Base-by-base conservation (phyloP, 2,888 invertebrate species). In the Thymelicus acteon region DNA sequence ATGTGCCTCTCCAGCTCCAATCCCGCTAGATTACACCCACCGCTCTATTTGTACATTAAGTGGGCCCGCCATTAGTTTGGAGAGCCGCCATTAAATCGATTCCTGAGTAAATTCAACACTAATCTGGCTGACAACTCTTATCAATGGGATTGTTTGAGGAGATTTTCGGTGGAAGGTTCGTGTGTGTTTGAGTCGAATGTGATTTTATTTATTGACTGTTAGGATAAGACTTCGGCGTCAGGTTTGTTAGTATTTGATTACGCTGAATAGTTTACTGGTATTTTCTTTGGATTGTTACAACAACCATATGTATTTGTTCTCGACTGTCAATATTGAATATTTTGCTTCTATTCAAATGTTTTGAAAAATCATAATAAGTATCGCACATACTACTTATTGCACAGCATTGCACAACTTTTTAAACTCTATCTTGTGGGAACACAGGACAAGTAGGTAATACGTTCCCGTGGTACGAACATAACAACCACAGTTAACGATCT, bases 41-140 rank as follows among this genome's bases (percentile, higher is more conserved):
- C 77, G 75, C 77, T 77, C 83, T 84, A 82, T 84, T 85, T 84
- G 83, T 85, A 84, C 84, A 84, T 85, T 82, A 83, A 77, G 76
- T 73, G 77, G 74, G 73, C 74, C 77, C 73, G 74, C 83, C 82
- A 86, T 88, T 87, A 86, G 84, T 85, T 86, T 83, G 76, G 79
- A 85, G 85, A 78, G 83, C 77, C 75, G 76, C 74, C 80, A 82
- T 83, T 85, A 82, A 84, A 86, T 85, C 80, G 80, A 80, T 81
- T 77, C 77, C 75, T 79, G 76, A 82, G 79, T 81, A 83, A 81
- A 80, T 84, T 82, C 75, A 78, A 78, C 75, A 63, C 58, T 69
- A 63, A 57, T 58, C 63, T 63, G 63, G 47, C 57, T 58, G 63
- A 63, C 69, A 63, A 58, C 63, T 63, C 69, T 63, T 69, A 58